A percentile compares a stretch with the other conserved stretches of the same genome.
These are phyloP conservation scores for Perdix hodgsoniae DNA, from an alignment of 2,797 vertebrate species.

Conservation along the genomic window DNA sequence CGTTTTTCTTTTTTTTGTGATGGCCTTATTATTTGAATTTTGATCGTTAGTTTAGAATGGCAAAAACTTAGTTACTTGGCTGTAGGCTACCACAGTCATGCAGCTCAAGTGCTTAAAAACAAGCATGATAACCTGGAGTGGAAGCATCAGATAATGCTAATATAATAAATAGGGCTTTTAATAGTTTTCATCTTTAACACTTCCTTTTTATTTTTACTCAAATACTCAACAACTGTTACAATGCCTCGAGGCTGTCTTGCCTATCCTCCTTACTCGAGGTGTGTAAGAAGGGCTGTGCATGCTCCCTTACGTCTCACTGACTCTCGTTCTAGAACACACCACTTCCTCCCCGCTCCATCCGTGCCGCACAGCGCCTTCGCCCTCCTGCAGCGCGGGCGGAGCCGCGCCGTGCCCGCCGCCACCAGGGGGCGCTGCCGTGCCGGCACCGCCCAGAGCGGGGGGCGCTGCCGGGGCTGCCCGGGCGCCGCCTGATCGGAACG, in stretches of 20 bases:
- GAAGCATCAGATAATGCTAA: not conserved
- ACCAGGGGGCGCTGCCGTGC: not conserved
- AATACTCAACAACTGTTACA: not conserved
- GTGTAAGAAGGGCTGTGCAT: too few species aligned
- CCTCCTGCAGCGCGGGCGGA: too few species aligned
- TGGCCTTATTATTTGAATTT: not conserved
- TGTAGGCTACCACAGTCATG: not conserved
- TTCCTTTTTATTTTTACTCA: not conserved
- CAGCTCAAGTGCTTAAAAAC: not conserved
- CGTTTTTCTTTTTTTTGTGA: not conserved
- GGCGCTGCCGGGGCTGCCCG: too few species aligned
- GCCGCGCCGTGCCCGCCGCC: too few species aligned
- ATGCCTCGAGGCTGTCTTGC: too few species aligned
- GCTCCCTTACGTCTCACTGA: rapidly evolving
- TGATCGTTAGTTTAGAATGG: not conserved
- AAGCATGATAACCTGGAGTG: not conserved
- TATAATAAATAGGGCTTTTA: not conserved
- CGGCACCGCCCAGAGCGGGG: too few species aligned
- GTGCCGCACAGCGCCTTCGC: too few species aligned
- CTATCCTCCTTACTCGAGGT: too few species aligned
- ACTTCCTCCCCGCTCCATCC: not conserved
- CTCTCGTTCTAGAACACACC: not conserved
- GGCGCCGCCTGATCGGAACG: too few species aligned
- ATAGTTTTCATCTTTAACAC: not conserved
- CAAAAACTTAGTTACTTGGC: not conserved